A percentile compares a stretch with the other conserved stretches of the same genome.
These are phyloP conservation scores for Galeopterus variegatus DNA, from an alignment of 2,113 vertebrate genomes.

Conservation along the genomic window DNA sequence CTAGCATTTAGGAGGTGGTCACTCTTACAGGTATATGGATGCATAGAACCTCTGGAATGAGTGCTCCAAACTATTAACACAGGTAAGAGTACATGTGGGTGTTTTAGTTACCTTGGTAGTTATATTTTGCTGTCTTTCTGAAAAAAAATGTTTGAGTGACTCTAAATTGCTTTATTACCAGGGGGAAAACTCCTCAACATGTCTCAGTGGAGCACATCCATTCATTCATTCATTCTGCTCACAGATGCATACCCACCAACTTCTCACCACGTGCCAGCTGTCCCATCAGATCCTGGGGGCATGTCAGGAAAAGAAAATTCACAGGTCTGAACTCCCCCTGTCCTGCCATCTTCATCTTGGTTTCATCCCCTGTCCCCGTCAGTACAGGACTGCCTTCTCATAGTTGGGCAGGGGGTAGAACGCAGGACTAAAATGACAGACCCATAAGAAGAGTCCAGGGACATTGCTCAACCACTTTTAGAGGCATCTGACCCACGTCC, in stretches of 20 bases:
- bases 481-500: not conserved
- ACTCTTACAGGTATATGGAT: not conserved
- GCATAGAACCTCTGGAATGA: not conserved
- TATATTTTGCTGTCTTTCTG: not conserved
- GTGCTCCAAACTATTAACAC: not conserved
- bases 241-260: not conserved
- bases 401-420: not conserved
- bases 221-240: not conserved
- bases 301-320: not conserved
- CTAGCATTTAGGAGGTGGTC: not conserved
- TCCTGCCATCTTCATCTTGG: not conserved
- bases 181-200: not conserved
- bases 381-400: not conserved
- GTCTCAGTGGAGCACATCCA: not conserved
- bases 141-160: not conserved
- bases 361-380: not conserved
- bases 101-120: not conserved
- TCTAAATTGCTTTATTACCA: not conserved
- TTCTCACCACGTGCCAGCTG: rapidly evolving
- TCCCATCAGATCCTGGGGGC: not conserved
- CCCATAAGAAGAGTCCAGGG: not conserved
- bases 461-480: not conserved
- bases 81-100: not conserved
- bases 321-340: not conserved
- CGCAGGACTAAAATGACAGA: too few species aligned